Evolutionary conservation across 2,888 invertebrate genomes (phyloP).

Genomic region (Magallana nippona): DNA sequence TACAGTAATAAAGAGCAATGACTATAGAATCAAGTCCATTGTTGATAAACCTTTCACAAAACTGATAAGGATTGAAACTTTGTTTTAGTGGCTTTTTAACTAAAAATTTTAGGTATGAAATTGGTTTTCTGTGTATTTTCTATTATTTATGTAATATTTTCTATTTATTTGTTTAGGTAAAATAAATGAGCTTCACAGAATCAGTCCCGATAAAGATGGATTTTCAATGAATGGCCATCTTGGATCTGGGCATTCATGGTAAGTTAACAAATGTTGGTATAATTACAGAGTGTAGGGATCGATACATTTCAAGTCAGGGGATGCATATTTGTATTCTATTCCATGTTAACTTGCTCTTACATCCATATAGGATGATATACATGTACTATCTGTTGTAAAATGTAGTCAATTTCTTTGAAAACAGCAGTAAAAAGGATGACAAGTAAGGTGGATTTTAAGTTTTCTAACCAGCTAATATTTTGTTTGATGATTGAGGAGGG

Average conservation of each 20-base stretch:
- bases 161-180: slow-evolving; percentile 53
- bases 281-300: neutral
- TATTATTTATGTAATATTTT: neutral
- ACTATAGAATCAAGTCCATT: no score
- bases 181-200: slow-evolving; percentile 61
- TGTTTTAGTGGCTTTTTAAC: no score
- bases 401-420: neutral
- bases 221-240: slow-evolving; percentile 42
- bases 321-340: no score
- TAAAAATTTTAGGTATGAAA: no score
- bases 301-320: no score
- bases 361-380: no score
- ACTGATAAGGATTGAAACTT: no score
- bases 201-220: slow-evolving; percentile 67
- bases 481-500: neutral
- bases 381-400: neutral
- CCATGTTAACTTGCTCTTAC: no score
- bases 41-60: no score
- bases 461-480: slow-evolving; percentile 11
- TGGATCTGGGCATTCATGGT: slow-evolving; percentile 44
- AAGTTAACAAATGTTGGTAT: neutral
- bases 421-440: neutral
- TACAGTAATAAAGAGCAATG: no score
- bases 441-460: slow-evolving; percentile 20
- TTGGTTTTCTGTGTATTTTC: neutral